Evolutionary conservation across 1,140 invertebrate species (phyloP), one percentile per base, ranked within the genome.

Genomic region (Notospermus geniculatus): DNA sequence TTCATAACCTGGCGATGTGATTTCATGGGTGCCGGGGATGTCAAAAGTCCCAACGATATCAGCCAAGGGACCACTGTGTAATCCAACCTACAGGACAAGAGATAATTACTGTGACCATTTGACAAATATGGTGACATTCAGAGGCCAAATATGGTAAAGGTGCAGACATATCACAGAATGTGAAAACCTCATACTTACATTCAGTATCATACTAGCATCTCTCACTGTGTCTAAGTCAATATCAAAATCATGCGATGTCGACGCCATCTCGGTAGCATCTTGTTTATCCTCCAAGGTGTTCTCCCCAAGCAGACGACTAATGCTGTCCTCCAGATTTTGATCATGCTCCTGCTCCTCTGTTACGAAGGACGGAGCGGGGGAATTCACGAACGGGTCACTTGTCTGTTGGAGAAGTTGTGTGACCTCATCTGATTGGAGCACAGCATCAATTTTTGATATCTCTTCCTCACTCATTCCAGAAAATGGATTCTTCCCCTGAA

Each of bases 401-500:
- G 84, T 85, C 70, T 85, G 83, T 30, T 84, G 85, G 25, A 87
- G 75, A 60, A 87, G 84, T 69, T 85, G 82, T 60, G 83, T 84
- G 2, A 85, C 85, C 65, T 86, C 82, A 75, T 86, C 85, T 25
- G 84, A 86, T 60, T 84, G 82, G 2, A 87, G 65, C 25, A 85
- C 84, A 54, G 84, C 84, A 70, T 86, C 85, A 32, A 86, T 70
- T 62, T 81, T 78, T 65, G 84, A 82, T 59, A 87, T 68, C 41
- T 86, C 84, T 64, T 86, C 85, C 46, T 84, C 83, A 73, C 85
- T 84, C 76, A 86, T 83, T 63, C 84, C 82, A 74, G 83, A 81
- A 62, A 86, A 85, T 56, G 84, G 84, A 69, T 86, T 73, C 53
- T 74, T 72, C 22, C 67, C 68, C 65, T 71, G 57, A n/a, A 64